phyloP scores from a whole-genome alignment of 2,888 invertebrate species.

The Cephus nigrinus region DNA sequence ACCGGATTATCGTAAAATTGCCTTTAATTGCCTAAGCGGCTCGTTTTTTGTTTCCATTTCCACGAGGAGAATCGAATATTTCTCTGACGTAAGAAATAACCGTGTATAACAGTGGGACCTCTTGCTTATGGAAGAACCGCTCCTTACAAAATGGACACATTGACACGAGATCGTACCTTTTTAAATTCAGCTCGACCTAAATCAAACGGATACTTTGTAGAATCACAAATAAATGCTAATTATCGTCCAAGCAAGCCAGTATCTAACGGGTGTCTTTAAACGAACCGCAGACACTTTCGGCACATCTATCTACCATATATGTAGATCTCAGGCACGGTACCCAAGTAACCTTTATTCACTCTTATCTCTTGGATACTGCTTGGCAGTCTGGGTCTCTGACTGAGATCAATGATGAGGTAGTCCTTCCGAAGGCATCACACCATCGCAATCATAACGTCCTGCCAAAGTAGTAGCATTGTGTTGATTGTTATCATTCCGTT shows the following conservation, averaged over 20 bases:
- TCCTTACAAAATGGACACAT: background rate
- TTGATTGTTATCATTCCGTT: conserved; percentile 47
- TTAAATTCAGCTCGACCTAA: background rate
- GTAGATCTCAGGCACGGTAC: background rate
- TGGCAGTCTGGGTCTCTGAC: background rate
- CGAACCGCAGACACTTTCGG: background rate
- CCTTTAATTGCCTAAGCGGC: conserved; percentile 28
- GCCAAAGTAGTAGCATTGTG: conserved; percentile 21
- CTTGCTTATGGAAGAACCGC: background rate
- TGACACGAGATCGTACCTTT: background rate
- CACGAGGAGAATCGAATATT: background rate
- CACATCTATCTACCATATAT: background rate
- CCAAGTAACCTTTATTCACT: background rate
- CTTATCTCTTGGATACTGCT: background rate
- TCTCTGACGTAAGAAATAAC: background rate
- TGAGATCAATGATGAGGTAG: background rate
- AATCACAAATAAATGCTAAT: background rate
- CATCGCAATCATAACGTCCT: background rate
- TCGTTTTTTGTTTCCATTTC: conserved; percentile 1
- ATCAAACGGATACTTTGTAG: background rate
- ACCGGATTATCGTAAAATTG: conserved; percentile 32
- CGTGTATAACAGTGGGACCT: background rate
- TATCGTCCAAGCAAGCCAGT: background rate
- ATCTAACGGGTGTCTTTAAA: background rate
- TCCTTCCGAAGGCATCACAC: background rate